phyloP scores from a whole-genome alignment of 2,888 invertebrate genomes.

The Athalia rosae region DNA sequence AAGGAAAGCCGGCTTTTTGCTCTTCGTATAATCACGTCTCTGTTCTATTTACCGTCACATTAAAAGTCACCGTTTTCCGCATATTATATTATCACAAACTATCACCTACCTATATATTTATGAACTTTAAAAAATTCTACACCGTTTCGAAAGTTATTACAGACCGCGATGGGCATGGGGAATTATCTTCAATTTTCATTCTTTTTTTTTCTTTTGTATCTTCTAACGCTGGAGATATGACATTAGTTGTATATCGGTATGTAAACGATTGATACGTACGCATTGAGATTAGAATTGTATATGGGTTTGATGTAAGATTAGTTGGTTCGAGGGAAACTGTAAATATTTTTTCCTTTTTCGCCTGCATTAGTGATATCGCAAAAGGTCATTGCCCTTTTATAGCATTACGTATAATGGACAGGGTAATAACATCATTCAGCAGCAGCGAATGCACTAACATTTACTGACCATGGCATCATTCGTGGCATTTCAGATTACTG shows the following conservation, averaged over 20 bases:
- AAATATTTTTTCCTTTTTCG: conserved; percentile 4
- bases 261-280: background rate
- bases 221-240: background rate
- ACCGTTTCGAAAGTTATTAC: too few relatives aligned
- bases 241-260: too few relatives aligned
- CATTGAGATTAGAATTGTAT: background rate
- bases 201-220: background rate
- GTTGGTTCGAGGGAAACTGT: conserved; percentile 1
- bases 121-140: too few relatives aligned
- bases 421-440: background rate
- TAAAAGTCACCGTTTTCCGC: too few relatives aligned
- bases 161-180: too few relatives aligned
- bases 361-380: conserved; percentile 8
- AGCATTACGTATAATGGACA: conserved; percentile 16
- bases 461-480: conserved; percentile 35
- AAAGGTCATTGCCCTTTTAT: conserved; percentile 41
- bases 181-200: background rate
- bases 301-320: conserved; percentile 9
- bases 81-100: too few relatives aligned
- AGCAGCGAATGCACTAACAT: background rate
- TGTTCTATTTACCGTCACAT: too few relatives aligned
- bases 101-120: too few relatives aligned
- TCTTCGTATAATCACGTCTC: too few relatives aligned
- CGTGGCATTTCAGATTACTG: conserved; percentile 18
- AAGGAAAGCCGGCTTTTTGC: background rate